phyloP scores from a whole-genome alignment of 2,888 invertebrate genomes.

The Thymelicus sylvestris region DNA sequence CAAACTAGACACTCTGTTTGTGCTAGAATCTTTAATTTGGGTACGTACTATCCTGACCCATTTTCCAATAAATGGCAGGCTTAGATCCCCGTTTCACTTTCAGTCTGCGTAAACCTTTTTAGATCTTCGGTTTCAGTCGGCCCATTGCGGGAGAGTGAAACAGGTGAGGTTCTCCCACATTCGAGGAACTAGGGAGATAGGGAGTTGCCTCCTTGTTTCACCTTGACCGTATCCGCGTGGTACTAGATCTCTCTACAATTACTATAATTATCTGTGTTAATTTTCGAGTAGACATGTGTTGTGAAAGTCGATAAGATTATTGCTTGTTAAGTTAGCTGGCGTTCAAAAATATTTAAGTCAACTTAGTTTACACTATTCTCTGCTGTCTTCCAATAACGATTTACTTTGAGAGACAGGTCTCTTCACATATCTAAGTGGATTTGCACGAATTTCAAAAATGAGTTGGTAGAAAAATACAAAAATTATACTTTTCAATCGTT shows the following conservation, averaged over 20 bases:
- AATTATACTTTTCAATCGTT: too few species aligned
- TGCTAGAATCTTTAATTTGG: constrained; percentile 24
- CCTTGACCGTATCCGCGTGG: constrained; percentile 13
- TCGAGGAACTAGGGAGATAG: background rate
- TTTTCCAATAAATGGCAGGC: constrained; percentile 8
- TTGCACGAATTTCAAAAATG: too few species aligned
- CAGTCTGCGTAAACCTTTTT: background rate
- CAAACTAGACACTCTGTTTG: constrained; percentile 2
- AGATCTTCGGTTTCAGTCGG: background rate
- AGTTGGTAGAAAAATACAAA: too few species aligned
- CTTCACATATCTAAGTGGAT: too few species aligned
- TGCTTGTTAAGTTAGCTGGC: too few species aligned
- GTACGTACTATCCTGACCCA: constrained; percentile 23
- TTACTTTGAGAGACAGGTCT: too few species aligned
- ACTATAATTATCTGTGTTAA: background rate
- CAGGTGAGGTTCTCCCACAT: background rate
- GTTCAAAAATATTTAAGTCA: too few species aligned
- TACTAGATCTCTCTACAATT: background rate
- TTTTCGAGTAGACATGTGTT: background rate
- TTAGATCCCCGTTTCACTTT: background rate
- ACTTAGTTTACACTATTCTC: too few species aligned
- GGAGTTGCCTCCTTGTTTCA: constrained; percentile 1
- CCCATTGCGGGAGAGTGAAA: background rate
- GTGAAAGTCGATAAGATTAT: too few species aligned
- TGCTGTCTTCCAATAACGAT: too few species aligned